Base-by-base conservation (phyloP, 1,140 invertebrate genomes). In the Cephus cinctus region DNA sequence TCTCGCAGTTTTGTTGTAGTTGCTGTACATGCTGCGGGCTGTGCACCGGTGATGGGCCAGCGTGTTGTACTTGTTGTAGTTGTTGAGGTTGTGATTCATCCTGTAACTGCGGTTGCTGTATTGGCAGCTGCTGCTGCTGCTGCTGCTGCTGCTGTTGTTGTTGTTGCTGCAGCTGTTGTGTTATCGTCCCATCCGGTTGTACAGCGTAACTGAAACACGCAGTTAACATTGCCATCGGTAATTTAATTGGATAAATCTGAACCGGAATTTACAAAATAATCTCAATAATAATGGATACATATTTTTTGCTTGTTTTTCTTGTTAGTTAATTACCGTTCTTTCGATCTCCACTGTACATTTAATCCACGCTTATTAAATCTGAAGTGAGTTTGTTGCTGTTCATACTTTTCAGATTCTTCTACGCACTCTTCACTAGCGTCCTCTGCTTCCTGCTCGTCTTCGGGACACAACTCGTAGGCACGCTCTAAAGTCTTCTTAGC, bases 401-500 rank as follows among this genome's bases (percentile, higher is more conserved):
- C 52, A 46, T 51, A 55, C 11, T 54, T 55, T 4, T 58, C 60
- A 3, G 58, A 18, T 27, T 63, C 61, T 36, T 70, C 59, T 4
- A 54, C 43, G 4, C 50, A 62, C 23, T 74, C 69, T 38, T 76
- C 71, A 20, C 43, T 57, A 1, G 49, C 38, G 19, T 54, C 52
- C 30, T 54, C 52, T 9, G 25, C 49, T 36, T 73, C 69, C 4
- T 58, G 74, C 68, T 89, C 88, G 57, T 88, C 86, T 56, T 91
- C 88, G 4, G 89, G 88, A 62, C 88, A 89, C 2, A 94, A 74
- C 66, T 92, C 89, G 43, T 83, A 83, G 2, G 92, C 92, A 66
- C 87, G 85, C 53, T 94, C 88, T 27, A 97, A 78, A 0, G 90
- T 96, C 64, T 93, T 89, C 43, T 90, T 84, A 0, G 95, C 96